Evolutionary conservation across 2,113 vertebrate species (phyloP).

Genomic region (Actenoides lindsayi): DNA sequence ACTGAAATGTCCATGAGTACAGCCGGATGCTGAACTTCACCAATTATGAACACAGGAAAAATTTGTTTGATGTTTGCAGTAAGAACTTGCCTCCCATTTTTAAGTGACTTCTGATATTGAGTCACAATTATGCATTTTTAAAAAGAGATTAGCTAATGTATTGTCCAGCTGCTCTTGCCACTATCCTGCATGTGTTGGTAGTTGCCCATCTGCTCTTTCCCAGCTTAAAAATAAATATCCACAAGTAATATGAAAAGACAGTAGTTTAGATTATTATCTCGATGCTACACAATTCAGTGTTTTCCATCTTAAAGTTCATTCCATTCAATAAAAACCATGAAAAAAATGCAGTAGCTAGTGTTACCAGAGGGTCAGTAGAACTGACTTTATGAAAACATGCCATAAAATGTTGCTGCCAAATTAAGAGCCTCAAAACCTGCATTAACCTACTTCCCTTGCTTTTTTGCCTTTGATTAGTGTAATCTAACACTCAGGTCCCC

Average conservation of each 20-base stretch:
- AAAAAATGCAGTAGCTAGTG: background rate
- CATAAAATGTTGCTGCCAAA: background rate
- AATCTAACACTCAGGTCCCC: background rate
- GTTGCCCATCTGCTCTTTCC: background rate
- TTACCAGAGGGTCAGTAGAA: background rate
- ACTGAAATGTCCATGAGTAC: background rate
- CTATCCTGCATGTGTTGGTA: background rate
- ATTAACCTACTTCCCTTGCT: background rate
- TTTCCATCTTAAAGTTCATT: background rate
- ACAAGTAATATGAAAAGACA: background rate
- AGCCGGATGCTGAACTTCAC: background rate
- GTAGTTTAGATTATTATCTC: background rate
- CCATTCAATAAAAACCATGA: background rate
- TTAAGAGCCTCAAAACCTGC: background rate
- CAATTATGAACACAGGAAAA: background rate
- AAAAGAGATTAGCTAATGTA: background rate
- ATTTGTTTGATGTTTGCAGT: background rate
- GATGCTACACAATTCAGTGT: background rate
- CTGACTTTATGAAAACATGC: background rate
- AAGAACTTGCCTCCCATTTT: background rate
- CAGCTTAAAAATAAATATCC: background rate
- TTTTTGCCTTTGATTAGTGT: background rate
- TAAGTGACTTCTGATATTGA: background rate
- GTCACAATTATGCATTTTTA: background rate
- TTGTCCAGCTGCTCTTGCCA: conserved; percentile 14